phyloP scores from a whole-genome alignment of 1,140 invertebrate species.

The Hestina assimilis region DNA sequence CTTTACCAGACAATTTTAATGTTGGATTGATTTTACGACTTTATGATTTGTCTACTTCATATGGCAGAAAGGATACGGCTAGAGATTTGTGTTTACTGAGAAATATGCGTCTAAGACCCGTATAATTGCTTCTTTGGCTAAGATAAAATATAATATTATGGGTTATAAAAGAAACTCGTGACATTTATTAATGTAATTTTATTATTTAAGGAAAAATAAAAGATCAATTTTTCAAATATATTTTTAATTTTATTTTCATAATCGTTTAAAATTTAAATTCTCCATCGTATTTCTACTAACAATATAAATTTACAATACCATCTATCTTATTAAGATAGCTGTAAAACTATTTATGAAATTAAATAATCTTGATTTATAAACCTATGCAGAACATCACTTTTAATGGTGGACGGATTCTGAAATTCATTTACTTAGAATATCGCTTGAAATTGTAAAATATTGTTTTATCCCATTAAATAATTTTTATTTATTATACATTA shows the following conservation, averaged over 20 bases:
- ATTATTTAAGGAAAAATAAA: constrained; percentile 21
- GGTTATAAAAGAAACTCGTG: too few species aligned
- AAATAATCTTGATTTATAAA: constrained; percentile 20
- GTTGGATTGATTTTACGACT: constrained; percentile 85
- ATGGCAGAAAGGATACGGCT: constrained; percentile 88
- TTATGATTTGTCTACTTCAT: constrained; percentile 85
- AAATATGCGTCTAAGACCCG: constrained; percentile 84
- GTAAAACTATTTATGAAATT: constrained; percentile 16
- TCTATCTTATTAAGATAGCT: constrained; percentile 2
- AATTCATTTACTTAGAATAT: too few species aligned
- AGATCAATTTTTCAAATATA: constrained; percentile 23
- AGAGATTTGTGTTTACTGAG: constrained; percentile 89
- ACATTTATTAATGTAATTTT: background rate
- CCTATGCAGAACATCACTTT: constrained; percentile 3
- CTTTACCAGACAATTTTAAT: constrained; percentile 86
- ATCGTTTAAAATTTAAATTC: constrained; percentile 11
- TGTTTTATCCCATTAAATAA: too few species aligned
- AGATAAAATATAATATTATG: too few species aligned
- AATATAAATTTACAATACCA: constrained; percentile 22
- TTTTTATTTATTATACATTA: too few species aligned
- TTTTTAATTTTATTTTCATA: constrained; percentile 15
- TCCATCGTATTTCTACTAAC: constrained; percentile 14
- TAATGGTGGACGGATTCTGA: constrained; percentile 20
- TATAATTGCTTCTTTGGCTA: constrained; percentile 33
- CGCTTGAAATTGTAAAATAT: too few species aligned